phyloP scores from a whole-genome alignment of 1,140 invertebrate genomes.

The Megalopta genalis region DNA sequence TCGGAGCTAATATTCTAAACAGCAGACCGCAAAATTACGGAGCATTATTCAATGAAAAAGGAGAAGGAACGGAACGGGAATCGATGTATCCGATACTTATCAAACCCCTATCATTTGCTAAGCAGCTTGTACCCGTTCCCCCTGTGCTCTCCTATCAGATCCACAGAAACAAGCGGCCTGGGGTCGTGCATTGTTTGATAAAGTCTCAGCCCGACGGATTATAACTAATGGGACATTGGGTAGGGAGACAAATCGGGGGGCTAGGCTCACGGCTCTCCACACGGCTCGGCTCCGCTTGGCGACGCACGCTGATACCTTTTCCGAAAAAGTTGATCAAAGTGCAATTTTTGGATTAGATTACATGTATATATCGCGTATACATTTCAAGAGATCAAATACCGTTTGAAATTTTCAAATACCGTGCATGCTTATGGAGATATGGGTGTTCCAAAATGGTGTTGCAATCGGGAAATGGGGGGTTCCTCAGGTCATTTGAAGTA shows the following conservation, averaged over 20 bases:
- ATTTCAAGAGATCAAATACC: no score
- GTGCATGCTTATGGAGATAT: no score
- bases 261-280: not conserved
- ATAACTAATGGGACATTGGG: conserved; percentile 40
- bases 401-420: no score
- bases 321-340: no score
- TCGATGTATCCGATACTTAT: conserved; percentile 14
- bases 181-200: conserved; percentile 40
- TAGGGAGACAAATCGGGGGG: conserved; percentile 25
- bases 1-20: not conserved
- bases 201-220: conserved; percentile 35
- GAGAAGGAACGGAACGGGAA: not conserved
- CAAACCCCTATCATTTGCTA: conserved; percentile 28
- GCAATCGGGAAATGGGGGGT: no score
- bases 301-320: no score
- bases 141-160: conserved; percentile 2
- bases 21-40: not conserved
- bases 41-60: conserved; percentile 7
- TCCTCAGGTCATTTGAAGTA: no score
- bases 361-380: no score
- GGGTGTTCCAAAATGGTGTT: no score
- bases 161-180: conserved; percentile 6
- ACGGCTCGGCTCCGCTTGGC: no score
- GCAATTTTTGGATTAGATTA: no score
- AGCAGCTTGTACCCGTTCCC: conserved; percentile 19